phyloP scores from a whole-genome alignment of 2,797 vertebrate genomes.

The Heliangelus exortis region DNA sequence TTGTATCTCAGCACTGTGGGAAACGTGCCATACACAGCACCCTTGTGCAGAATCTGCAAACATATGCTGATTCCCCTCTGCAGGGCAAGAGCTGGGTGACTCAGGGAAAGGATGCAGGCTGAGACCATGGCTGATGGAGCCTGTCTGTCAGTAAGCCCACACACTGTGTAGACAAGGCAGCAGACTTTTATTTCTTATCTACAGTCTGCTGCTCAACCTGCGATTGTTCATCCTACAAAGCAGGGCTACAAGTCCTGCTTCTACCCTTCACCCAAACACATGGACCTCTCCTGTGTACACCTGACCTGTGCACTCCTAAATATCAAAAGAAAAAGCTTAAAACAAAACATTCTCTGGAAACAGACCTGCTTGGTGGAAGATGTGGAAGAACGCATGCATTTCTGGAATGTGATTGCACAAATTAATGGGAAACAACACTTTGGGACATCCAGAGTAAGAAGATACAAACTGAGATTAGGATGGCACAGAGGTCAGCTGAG shows the following conservation, averaged over 20 bases:
- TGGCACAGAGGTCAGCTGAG: not conserved
- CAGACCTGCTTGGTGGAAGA: not conserved
- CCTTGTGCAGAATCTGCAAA: conserved; percentile 9
- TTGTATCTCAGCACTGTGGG: not conserved
- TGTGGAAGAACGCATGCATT: not conserved
- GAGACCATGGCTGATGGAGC: not conserved
- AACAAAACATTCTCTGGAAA: not conserved
- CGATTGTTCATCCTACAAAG: not conserved
- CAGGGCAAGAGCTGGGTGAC: not conserved
- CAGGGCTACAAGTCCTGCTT: not conserved
- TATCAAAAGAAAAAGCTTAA: not conserved
- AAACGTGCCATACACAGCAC: not conserved
- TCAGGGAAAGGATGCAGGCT: not conserved
- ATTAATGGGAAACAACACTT: not conserved
- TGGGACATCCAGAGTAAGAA: not conserved
- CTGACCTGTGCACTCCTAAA: not conserved
- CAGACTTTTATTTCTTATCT: not conserved
- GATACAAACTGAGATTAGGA: not conserved
- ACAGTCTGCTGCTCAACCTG: not conserved
- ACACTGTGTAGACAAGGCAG: not conserved
- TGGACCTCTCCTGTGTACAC: not conserved
- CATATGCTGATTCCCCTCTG: not conserved
- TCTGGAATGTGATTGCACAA: not conserved
- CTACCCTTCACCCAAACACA: accelerated
- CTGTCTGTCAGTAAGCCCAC: not conserved